phyloP scores from a whole-genome alignment of 2,797 vertebrate species.

The Molossus molossus region DNA sequence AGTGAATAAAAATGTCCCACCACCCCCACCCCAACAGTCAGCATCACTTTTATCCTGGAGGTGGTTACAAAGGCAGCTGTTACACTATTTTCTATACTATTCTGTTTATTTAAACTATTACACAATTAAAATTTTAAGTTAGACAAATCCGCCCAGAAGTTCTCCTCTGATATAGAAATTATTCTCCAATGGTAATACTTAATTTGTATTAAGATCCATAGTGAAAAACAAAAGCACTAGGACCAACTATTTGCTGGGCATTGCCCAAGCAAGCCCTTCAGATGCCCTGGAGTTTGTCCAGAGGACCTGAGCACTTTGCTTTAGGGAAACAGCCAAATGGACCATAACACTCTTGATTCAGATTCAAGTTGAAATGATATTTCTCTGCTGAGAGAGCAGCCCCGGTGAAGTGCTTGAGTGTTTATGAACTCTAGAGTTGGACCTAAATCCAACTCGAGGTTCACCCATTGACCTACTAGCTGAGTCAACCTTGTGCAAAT shows the following conservation, averaged over 20 bases:
- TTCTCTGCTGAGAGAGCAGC: not conserved
- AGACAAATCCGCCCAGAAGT: not conserved
- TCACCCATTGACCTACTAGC: not conserved
- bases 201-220: not conserved
- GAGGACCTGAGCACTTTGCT: not conserved
- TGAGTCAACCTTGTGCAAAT: not conserved
- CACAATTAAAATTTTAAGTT: constrained; percentile 3
- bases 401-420: not conserved
- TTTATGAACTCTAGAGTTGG: not conserved
- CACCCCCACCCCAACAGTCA: not conserved
- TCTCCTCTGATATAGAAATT: not conserved
- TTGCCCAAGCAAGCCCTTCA: not conserved
- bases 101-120: not conserved
- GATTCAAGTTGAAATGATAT: constrained; percentile 37
- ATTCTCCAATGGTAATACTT: not conserved
- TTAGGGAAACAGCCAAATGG: constrained; percentile 40
- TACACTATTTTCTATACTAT: not conserved
- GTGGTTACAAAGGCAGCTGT: not conserved
- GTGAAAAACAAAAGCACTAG: not conserved
- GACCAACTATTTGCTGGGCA: not conserved
- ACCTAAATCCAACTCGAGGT: not conserved
- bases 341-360: constrained; percentile 16
- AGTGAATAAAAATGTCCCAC: not conserved
- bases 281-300: not conserved
- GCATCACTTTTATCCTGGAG: not conserved